Percentiles rank a stretch among this genome's conserved stretches.
Evolutionary conservation across 2,797 vertebrate species (phyloP).

Genomic region (Sebastes taczanowskii): DNA sequence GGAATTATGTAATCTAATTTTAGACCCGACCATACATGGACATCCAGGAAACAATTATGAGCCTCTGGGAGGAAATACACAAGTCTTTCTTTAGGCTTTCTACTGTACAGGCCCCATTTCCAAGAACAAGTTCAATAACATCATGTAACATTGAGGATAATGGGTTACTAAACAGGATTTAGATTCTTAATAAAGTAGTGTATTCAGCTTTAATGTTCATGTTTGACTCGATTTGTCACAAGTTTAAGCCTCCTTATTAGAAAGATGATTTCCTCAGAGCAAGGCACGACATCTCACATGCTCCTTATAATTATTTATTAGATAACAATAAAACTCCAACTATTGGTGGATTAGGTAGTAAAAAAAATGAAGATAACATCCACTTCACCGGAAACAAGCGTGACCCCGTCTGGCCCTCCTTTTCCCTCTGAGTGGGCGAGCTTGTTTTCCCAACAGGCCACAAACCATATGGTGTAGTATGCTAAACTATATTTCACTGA

Average conservation of each 20-base stretch:
- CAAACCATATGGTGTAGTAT: conserved; percentile 81
- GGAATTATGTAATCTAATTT: conserved; percentile 68
- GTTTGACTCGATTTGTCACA: not conserved
- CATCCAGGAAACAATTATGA: conserved; percentile 69
- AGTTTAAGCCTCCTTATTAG: not conserved
- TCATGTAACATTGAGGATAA: not conserved
- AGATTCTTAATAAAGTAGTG: not conserved
- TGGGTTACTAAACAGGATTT: not conserved
- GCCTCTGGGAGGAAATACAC: conserved; percentile 36
- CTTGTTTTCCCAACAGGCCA: conserved; percentile 73
- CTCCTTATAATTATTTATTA: not conserved
- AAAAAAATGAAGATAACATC: not conserved
- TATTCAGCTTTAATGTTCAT: not conserved
- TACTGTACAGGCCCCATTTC: conserved; percentile 53
- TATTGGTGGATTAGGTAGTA: not conserved
- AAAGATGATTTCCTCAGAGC: not conserved
- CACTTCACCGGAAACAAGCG: conserved; percentile 60
- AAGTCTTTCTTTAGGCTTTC: conserved; percentile 43
- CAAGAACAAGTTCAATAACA: conserved; percentile 26
- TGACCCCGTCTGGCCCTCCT: conserved; percentile 66
- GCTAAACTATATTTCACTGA: conserved; percentile 76
- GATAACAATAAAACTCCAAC: not conserved
- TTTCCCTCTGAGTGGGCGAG: conserved; percentile 77
- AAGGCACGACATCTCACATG: not conserved
- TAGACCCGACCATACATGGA: conserved; percentile 70